phyloP scores from a whole-genome alignment of 2,888 invertebrate genomes.

The Nephrocerus scutellatus region DNA sequence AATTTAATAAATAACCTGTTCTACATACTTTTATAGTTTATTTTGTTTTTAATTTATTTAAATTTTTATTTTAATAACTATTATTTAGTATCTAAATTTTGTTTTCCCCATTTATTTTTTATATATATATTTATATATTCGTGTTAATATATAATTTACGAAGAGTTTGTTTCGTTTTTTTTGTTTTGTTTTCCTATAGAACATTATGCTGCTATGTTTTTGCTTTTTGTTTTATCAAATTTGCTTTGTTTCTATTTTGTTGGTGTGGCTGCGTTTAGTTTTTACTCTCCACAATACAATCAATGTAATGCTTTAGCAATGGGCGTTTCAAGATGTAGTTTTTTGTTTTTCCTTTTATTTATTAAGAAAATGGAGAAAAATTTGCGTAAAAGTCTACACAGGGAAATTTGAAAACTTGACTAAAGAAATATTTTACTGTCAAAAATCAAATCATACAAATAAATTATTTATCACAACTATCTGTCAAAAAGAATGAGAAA shows the following conservation, averaged over 20 bases:
- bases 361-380: not conserved
- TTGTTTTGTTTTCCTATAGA: constrained; percentile 21
- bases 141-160: constrained; percentile 24
- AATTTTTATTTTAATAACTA: too few species aligned
- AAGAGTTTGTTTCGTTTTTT: constrained; percentile 18
- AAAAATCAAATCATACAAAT: too few species aligned
- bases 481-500: too few species aligned
- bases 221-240: too few species aligned
- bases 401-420: too few species aligned
- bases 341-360: not conserved
- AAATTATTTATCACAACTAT: too few species aligned
- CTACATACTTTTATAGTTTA: constrained; percentile 19
- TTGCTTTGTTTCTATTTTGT: too few species aligned
- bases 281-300: constrained; percentile 11
- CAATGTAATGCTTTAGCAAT: not conserved
- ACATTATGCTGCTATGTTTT: too few species aligned
- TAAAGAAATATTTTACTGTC: too few species aligned
- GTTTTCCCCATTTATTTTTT: constrained; percentile 17
- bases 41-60: constrained; percentile 18
- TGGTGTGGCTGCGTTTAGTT: constrained; percentile 21
- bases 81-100: constrained; percentile 24
- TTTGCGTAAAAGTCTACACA: too few species aligned
- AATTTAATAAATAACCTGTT: constrained; percentile 20
- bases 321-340: not conserved
- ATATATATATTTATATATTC: constrained; percentile 12